These are phyloP conservation scores for Pseudonaja textilis DNA, from an alignment of 2,113 vertebrate species.

Conservation along the genomic window DNA sequence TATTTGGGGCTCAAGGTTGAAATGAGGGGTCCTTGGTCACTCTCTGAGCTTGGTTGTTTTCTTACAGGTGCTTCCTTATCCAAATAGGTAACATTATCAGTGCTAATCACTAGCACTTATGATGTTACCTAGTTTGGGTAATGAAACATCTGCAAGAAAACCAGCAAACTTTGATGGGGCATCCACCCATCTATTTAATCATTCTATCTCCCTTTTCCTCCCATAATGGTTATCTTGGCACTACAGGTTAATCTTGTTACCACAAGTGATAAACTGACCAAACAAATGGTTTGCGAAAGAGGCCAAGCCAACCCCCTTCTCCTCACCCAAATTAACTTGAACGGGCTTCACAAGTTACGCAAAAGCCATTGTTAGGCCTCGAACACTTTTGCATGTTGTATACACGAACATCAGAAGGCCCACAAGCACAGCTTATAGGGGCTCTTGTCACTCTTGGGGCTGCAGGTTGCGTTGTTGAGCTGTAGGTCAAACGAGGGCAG, in stretches of 20 bases:
- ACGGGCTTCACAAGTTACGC: neutral
- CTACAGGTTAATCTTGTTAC: neutral
- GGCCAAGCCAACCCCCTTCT: neutral
- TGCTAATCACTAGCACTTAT: neutral
- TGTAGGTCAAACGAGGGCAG: neutral
- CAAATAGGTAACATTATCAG: neutral
- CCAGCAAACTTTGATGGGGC: no score
- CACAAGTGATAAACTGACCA: neutral
- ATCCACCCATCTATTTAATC: neutral
- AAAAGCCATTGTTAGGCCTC: neutral
- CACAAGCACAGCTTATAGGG: neutral
- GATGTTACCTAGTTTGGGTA: no score
- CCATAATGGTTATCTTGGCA: neutral
- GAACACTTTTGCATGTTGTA: neutral
- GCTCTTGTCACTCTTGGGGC: neutral
- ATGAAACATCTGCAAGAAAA: no score
- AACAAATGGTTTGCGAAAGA: neutral
- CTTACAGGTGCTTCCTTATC: neutral
- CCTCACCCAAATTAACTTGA: neutral
- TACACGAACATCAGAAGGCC: neutral
- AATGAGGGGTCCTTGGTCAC: neutral
- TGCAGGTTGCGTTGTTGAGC: neutral
- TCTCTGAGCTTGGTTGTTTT: neutral
- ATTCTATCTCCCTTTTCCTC: neutral
- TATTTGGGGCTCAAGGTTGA: neutral